A percentile compares a stretch with the other conserved stretches of the same genome.
Evolutionary conservation across 2,797 vertebrate genomes (phyloP).

Genomic region (Urosaurus nigricauda): DNA sequence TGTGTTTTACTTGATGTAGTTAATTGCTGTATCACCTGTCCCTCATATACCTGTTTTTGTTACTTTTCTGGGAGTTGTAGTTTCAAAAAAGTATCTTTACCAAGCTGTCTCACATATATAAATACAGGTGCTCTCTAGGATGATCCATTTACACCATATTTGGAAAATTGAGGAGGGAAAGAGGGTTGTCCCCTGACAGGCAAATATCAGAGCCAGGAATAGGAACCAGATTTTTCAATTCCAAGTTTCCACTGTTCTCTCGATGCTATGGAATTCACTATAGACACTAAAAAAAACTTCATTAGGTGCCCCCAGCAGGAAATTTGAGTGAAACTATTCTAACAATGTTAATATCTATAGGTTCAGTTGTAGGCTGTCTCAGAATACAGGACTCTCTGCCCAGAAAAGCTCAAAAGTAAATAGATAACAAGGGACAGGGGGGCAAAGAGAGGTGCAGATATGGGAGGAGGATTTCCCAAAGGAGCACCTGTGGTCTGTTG

Average conservation of each 20-base stretch:
- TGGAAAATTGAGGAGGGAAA: not conserved
- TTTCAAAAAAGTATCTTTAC: too few relatives aligned
- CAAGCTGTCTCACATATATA: not conserved
- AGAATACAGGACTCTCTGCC: not conserved
- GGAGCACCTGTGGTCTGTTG: not conserved
- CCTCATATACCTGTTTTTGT: not conserved
- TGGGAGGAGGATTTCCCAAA: not conserved
- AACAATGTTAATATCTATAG: not conserved
- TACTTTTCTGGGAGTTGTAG: not conserved
- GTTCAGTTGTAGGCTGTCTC: not conserved
- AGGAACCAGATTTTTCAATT: not conserved
- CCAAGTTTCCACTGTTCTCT: not conserved
- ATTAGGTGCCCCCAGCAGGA: not conserved
- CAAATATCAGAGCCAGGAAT: not conserved
- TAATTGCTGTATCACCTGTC: not conserved
- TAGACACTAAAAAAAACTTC: not conserved
- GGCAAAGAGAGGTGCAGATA: not conserved
- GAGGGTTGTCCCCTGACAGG: not conserved
- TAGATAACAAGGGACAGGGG: not conserved
- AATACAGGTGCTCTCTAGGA: not conserved
- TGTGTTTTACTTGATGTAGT: not conserved
- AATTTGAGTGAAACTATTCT: not conserved
- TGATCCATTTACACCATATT: not conserved
- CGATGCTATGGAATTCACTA: not conserved
- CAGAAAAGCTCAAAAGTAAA: constrained; percentile 5